These are phyloP conservation scores for Nasonia giraulti DNA, from an alignment of 1,140 invertebrate species.

Conservation along the genomic window DNA sequence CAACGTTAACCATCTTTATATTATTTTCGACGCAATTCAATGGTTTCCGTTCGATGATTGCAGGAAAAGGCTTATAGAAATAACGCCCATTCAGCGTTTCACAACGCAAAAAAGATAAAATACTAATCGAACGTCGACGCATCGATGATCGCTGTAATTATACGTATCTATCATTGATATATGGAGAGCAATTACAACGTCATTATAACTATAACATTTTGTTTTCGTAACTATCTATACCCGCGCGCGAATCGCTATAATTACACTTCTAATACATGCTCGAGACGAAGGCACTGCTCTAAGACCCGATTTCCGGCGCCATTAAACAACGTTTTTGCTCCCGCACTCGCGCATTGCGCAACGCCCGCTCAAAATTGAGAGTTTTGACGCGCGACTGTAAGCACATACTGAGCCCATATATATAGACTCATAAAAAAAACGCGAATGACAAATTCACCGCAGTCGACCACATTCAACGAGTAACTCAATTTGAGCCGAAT, in stretches of 20 bases:
- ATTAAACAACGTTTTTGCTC: too few species aligned
- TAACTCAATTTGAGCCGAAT: constrained; percentile 39
- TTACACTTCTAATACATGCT: too few species aligned
- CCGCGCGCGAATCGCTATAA: too few species aligned
- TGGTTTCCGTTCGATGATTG: too few species aligned
- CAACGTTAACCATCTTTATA: constrained; percentile 18
- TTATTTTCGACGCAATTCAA: not conserved
- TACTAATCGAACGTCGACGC: not conserved
- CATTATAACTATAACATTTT: too few species aligned
- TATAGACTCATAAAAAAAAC: not conserved
- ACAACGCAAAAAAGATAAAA: not conserved
- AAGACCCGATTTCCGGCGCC: too few species aligned
- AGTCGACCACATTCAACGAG: not conserved
- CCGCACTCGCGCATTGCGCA: not conserved
- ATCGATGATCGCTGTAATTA: not conserved
- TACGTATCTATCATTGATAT: too few species aligned
- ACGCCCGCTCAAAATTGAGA: not conserved
- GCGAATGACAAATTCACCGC: constrained; percentile 36
- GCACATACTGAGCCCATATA: not conserved
- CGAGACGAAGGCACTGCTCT: too few species aligned
- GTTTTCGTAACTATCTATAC: too few species aligned
- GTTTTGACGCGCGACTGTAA: not conserved
- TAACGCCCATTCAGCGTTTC: not conserved
- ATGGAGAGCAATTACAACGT: too few species aligned
- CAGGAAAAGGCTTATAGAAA: too few species aligned